These are phyloP conservation scores for Encarsia formosa DNA, from an alignment of 2,888 invertebrate genomes.

Conservation along the genomic window DNA sequence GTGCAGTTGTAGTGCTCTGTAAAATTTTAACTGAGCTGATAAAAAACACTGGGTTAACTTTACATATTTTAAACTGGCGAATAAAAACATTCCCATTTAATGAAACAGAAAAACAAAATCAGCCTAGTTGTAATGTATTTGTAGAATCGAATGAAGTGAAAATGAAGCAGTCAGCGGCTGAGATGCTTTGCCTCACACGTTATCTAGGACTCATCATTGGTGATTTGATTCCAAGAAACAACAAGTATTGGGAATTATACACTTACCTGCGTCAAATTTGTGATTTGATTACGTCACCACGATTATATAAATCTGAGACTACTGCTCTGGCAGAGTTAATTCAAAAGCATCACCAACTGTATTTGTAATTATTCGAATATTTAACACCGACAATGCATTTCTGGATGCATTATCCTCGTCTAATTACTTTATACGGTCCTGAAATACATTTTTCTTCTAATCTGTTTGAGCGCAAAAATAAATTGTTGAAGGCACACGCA, in stretches of 20 bases:
- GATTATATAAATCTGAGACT: constrained; percentile 11
- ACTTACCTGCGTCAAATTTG: constrained; percentile 16
- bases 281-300: constrained; percentile 14
- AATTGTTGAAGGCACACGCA: no score
- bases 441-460: constrained; percentile 19
- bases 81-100: no score
- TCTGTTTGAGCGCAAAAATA: constrained; percentile 16
- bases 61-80: no score
- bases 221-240: constrained; percentile 6
- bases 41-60: no score
- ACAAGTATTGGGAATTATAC: constrained; percentile 20
- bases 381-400: no score
- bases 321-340: constrained; percentile 9
- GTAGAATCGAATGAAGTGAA: no score
- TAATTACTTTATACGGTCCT: constrained; percentile 14
- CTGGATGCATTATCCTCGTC: no score
- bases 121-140: no score
- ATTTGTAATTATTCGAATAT: constrained; percentile 11
- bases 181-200: constrained; percentile 18
- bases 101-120: no score
- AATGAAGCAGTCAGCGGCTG: constrained; percentile 21
- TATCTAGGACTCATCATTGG: constrained; percentile 24
- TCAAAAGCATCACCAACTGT: constrained; percentile 10
- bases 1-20: no score
- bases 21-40: no score